A percentile compares a stretch with the other conserved stretches of the same genome.
phyloP scores from a whole-genome alignment of 2,797 vertebrate species.

The Percopsis omiscomaycus region DNA sequence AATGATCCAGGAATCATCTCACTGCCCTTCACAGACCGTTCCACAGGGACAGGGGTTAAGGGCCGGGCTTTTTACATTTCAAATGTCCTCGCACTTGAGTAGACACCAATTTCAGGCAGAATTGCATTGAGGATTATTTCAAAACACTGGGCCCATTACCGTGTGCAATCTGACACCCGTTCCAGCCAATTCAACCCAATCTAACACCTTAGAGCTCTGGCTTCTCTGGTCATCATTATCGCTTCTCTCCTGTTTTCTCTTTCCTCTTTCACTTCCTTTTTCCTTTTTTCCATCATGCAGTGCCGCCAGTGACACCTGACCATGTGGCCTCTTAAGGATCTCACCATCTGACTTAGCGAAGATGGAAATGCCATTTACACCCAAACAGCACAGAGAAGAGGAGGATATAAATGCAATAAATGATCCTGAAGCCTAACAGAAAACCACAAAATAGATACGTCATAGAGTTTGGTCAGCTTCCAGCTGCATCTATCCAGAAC shows the following conservation, averaged over 20 bases:
- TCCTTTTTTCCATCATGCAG: constrained; percentile 35
- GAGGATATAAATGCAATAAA: constrained; percentile 28
- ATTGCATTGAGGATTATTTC: constrained; percentile 5
- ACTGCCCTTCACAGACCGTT: background rate
- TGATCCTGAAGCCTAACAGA: constrained; percentile 18
- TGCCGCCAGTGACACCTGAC: constrained; percentile 49
- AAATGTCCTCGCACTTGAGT: constrained; percentile 9
- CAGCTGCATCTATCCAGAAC: background rate
- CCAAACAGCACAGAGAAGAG: constrained; percentile 16
- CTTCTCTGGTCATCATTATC: constrained; percentile 53
- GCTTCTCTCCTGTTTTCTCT: background rate
- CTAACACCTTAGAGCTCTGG: constrained; percentile 39
- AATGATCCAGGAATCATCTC: constrained; percentile 7
- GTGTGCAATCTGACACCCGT: constrained; percentile 43
- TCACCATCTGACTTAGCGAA: constrained; percentile 56
- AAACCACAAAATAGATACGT: constrained; percentile 26
- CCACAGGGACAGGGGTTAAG: constrained; percentile 10
- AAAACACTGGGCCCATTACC: constrained; percentile 15
- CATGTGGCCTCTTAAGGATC: constrained; percentile 29
- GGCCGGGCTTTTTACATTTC: constrained; percentile 12
- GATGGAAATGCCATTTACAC: constrained; percentile 33
- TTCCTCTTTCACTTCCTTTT: constrained; percentile 1
- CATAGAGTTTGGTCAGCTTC: background rate
- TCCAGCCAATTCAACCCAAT: constrained; percentile 27
- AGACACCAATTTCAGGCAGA: constrained; percentile 8